Percentiles rank a stretch among this genome's conserved stretches.
Evolutionary conservation across 2,888 invertebrate species (phyloP).

Genomic region (Ornithoptera alexandrae): DNA sequence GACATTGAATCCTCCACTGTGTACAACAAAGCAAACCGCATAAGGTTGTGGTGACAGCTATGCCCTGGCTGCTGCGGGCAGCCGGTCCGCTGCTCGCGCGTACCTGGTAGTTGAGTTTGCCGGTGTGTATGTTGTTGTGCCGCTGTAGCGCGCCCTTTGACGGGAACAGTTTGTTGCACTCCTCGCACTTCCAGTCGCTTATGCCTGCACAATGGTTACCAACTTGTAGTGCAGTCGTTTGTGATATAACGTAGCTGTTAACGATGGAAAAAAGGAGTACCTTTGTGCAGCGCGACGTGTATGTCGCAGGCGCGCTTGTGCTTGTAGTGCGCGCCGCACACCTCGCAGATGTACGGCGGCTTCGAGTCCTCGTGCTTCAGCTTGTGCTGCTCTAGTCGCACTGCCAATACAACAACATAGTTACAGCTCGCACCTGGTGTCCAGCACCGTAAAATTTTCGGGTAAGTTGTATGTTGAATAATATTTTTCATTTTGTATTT

Average conservation of each 20-base stretch:
- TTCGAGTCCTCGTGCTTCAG: constrained; percentile 68
- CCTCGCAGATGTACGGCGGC: constrained; percentile 76
- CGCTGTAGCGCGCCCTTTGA: constrained; percentile 81
- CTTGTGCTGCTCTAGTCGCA: constrained; percentile 65
- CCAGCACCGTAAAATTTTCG: too few species aligned
- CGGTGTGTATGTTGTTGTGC: constrained; percentile 82
- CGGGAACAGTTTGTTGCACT: constrained; percentile 81
- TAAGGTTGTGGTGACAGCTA: too few species aligned
- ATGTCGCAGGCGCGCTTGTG: constrained; percentile 82
- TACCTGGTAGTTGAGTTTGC: constrained; percentile 80
- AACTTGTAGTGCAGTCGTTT: too few species aligned
- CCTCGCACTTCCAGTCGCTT: constrained; percentile 80
- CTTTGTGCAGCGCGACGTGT: constrained; percentile 81
- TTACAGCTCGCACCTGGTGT: neutral
- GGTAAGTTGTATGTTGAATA: too few species aligned
- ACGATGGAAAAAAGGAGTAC: constrained; percentile 39
- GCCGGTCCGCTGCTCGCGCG: neutral
- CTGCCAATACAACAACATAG: constrained; percentile 43
- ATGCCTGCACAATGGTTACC: constrained; percentile 57
- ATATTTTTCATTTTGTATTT: too few species aligned
- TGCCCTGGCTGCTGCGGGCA: too few species aligned
- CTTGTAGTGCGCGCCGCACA: constrained; percentile 82
- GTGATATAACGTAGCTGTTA: too few species aligned
- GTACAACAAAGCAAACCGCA: too few species aligned
- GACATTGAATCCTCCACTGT: too few species aligned